Evolutionary conservation across 2,797 vertebrate species (phyloP).

Genomic region (Phoxinus dragarum): DNA sequence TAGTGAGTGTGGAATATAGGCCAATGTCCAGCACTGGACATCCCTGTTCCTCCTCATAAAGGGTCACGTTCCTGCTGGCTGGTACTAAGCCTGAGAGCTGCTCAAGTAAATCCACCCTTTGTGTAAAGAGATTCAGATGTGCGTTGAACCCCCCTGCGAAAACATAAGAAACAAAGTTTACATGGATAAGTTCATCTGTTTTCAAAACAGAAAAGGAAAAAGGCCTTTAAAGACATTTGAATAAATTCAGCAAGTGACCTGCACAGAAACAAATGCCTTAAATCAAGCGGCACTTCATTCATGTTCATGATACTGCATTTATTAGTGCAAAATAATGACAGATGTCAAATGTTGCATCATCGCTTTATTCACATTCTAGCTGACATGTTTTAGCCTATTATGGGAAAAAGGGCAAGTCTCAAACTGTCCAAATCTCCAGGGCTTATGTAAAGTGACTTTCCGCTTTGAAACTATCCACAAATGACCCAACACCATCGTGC

Average conservation of each 20-base stretch:
- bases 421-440: constrained; percentile 22
- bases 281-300: background rate
- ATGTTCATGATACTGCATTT: background rate
- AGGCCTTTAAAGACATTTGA: background rate
- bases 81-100: constrained; percentile 62
- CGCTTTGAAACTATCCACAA: background rate
- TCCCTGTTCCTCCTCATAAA: constrained; percentile 64
- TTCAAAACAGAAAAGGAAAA: background rate
- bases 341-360: background rate
- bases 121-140: constrained; percentile 61
- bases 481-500: background rate
- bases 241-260: background rate
- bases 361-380: background rate
- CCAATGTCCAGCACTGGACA: constrained; percentile 77
- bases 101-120: constrained; percentile 80
- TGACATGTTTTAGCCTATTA: background rate
- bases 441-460: constrained; percentile 1
- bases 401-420: constrained; percentile 6
- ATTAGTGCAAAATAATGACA: background rate
- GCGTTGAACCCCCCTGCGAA: constrained; percentile 48
- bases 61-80: constrained; percentile 73
- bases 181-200: constrained; percentile 12
- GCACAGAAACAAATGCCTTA: background rate
- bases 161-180: background rate
- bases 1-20: constrained; percentile 76